Percentiles rank a stretch among this genome's conserved stretches.
These are phyloP conservation scores for Cephalopterus ornatus DNA, from an alignment of 2,113 vertebrate species.

Conservation along the genomic window DNA sequence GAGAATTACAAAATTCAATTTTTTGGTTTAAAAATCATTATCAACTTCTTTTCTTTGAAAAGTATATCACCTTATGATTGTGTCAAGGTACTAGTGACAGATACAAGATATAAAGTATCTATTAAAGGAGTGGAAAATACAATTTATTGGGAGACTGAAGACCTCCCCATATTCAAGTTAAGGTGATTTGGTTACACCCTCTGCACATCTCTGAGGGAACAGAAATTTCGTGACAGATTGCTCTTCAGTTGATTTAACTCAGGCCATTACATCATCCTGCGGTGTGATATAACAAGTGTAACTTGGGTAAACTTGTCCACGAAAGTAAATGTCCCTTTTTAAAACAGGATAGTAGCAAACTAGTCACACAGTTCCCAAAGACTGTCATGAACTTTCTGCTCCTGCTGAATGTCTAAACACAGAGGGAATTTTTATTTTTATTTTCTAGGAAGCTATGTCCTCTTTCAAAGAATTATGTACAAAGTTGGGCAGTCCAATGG, in stretches of 20 bases:
- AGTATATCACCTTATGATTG: not conserved
- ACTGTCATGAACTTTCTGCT: not conserved
- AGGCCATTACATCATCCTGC: not conserved
- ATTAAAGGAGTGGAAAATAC: not conserved
- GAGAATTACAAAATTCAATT: conserved; percentile 36
- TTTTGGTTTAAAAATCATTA: conserved; percentile 53
- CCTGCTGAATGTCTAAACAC: not conserved
- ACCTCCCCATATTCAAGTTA: not conserved
- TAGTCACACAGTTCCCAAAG: not conserved
- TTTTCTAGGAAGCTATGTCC: not conserved
- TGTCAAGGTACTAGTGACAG: not conserved
- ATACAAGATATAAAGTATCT: not conserved
- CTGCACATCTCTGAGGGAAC: not conserved
- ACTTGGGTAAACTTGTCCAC: not conserved
- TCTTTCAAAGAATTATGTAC: not conserved
- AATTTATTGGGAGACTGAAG: not conserved
- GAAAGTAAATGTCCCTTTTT: not conserved
- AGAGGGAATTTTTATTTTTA: not conserved
- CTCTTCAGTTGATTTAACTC: not conserved
- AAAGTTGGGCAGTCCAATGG: not conserved
- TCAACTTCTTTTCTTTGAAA: conserved; percentile 40
- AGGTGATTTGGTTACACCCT: not conserved
- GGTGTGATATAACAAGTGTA: not conserved
- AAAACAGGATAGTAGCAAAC: not conserved
- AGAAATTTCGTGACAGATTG: not conserved